These are phyloP conservation scores for Bos javanicus DNA, from an alignment of 2,113 vertebrate genomes.

Conservation along the genomic window DNA sequence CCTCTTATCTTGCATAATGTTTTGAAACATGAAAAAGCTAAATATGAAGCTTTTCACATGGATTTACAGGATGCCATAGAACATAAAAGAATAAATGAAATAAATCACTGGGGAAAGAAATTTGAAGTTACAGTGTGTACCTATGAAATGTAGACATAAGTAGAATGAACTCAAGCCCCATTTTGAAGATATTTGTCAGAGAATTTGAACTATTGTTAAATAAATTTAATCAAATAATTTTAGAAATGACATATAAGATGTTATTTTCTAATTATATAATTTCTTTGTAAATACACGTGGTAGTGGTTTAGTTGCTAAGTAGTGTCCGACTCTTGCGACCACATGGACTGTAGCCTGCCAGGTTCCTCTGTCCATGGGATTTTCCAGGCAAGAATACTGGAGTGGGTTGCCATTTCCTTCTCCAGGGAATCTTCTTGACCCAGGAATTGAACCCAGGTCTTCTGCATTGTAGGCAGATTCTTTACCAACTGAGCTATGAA, in stretches of 20 bases:
- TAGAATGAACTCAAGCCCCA: background rate
- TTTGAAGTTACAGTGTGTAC: background rate
- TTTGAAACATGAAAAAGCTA: background rate
- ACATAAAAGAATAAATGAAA: background rate
- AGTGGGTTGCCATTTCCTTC: background rate
- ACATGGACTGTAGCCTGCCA: background rate
- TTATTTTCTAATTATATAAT: background rate
- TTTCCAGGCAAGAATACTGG: background rate
- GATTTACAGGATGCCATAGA: background rate
- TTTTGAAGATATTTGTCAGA: background rate
- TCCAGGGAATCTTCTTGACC: background rate
- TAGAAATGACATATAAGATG: background rate
- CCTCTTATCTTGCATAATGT: constrained; percentile 11
- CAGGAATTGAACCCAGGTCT: background rate
- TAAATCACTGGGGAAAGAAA: background rate
- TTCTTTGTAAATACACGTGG: background rate
- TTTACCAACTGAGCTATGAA: background rate
- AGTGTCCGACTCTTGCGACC: background rate
- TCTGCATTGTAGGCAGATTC: background rate
- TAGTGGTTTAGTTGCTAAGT: background rate
- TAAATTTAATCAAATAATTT: background rate
- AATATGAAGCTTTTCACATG: background rate
- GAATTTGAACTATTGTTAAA: background rate
- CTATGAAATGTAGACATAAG: background rate
- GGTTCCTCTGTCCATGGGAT: background rate